Evolutionary conservation across 2,113 vertebrate genomes (phyloP).

Genomic region (Hydrolagus affinis): DNA sequence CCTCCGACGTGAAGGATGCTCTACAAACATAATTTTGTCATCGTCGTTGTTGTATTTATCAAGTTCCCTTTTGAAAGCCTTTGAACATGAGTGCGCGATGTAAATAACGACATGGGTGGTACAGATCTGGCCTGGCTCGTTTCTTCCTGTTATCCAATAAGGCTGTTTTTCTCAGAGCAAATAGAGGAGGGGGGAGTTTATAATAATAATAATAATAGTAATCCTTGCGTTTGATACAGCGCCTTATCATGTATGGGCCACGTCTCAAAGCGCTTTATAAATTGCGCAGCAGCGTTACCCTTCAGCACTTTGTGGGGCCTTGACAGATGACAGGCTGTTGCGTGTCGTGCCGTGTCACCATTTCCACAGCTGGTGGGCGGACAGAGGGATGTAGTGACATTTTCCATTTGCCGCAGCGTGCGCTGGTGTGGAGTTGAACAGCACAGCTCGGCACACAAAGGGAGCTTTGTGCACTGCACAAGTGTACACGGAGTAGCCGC

Average conservation of each 20-base stretch:
- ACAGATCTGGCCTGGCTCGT: too few relatives aligned
- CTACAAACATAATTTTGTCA: too few relatives aligned
- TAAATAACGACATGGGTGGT: too few relatives aligned
- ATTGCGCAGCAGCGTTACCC: too few relatives aligned
- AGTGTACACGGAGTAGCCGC: neutral
- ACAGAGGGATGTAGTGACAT: constrained; percentile 16
- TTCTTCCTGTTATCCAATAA: too few relatives aligned
- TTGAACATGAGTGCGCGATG: too few relatives aligned
- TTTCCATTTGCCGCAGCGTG: constrained; percentile 4
- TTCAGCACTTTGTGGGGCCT: neutral
- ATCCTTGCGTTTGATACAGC: neutral
- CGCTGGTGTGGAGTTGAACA: constrained; percentile 14
- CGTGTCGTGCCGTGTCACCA: too few relatives aligned
- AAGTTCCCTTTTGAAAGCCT: too few relatives aligned
- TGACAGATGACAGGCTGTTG: neutral
- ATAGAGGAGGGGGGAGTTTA: neutral
- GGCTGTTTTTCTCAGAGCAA: too few relatives aligned
- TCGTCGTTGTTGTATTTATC: too few relatives aligned
- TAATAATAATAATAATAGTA: neutral
- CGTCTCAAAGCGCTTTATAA: too few relatives aligned
- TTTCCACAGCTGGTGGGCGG: neutral
- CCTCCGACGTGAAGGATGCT: too few relatives aligned
- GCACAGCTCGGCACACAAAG: constrained; percentile 4
- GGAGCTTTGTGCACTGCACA: neutral
- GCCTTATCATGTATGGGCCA: neutral